A percentile compares a stretch with the other conserved stretches of the same genome.
Conservation (phyloP, 2,797 vertebrate species). For the Xenops minutus region DNA sequence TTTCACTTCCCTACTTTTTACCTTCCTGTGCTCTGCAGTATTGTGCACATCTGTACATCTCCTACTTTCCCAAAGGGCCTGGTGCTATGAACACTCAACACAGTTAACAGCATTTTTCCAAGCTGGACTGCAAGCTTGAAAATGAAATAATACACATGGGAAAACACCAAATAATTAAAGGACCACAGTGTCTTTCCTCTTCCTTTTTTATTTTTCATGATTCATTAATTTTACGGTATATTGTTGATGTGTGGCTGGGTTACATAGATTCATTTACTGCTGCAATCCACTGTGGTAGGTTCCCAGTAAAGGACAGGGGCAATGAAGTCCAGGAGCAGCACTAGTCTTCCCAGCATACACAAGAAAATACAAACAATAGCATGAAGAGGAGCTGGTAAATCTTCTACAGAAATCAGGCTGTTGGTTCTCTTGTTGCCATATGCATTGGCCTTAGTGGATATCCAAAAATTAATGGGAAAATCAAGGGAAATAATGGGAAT, state of each 20-base stretch:
- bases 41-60: neutral
- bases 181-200: neutral
- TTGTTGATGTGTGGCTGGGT: neutral
- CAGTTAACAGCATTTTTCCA: neutral
- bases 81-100: neutral
- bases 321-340: neutral
- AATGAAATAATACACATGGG: neutral
- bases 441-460: neutral
- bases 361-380: neutral
- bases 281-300: neutral
- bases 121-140: neutral
- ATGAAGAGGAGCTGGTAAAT: neutral
- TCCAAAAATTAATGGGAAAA: neutral
- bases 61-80: neutral
- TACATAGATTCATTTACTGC: neutral
- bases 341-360: neutral
- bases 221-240: neutral
- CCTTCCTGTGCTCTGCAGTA: neutral
- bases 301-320: neutral
- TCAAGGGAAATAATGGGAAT: neutral
- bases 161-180: neutral
- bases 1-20: neutral
- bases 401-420: neutral
- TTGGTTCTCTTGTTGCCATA: neutral
- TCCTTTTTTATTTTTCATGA: neutral